Base-by-base conservation (phyloP, 2,797 vertebrate genomes). In the Vultur gryphus region DNA sequence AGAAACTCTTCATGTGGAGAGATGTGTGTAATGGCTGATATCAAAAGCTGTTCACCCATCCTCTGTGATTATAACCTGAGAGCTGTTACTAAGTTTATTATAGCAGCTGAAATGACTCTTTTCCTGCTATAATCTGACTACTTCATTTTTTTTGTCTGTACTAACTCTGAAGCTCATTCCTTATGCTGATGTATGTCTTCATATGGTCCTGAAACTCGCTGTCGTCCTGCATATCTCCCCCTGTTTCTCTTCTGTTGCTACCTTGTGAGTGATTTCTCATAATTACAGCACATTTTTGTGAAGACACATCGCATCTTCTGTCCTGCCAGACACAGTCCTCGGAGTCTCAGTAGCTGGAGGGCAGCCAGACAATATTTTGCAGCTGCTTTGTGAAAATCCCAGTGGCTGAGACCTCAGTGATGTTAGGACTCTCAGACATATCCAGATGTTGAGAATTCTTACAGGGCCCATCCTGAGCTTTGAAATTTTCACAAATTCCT, bases 351-450 rank as follows among this genome's bases (percentile, higher is more conserved):
- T 11, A 91, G 81, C 86, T 93, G 92, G 86, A 94, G 69, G 54
- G 87, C 84, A 97, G 89, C 92, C 95, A 90, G 89, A 76, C 43
- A 89, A 61, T 51, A 85, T 80, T 89, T 82, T 96, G 71, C 89
- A 96, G 87, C 90, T 91, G 89, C 84, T 87, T 79, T 81, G 37
- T 92, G 85, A 82, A 90, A 94, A 84, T 79, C 93, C 77, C 77
- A 33, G 54, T 46, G 80, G 58, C 77, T 73, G 80, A 93, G 73
- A 76, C 46, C 83, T 90, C 59, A 11, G 70, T 25, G 83, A 37
- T 79, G 65, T 51, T 88, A 66, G 54, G 62, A 69, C 61, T 46
- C 31, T 76, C 48, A 24, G 58, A 70, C 24, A 37, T 3, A 58
- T 57, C 83, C 83, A 89, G 71, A 87, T 86, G 81, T 78, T 2